phyloP scores from a whole-genome alignment of 2,113 vertebrate genomes.

The Leucosticte australis region DNA sequence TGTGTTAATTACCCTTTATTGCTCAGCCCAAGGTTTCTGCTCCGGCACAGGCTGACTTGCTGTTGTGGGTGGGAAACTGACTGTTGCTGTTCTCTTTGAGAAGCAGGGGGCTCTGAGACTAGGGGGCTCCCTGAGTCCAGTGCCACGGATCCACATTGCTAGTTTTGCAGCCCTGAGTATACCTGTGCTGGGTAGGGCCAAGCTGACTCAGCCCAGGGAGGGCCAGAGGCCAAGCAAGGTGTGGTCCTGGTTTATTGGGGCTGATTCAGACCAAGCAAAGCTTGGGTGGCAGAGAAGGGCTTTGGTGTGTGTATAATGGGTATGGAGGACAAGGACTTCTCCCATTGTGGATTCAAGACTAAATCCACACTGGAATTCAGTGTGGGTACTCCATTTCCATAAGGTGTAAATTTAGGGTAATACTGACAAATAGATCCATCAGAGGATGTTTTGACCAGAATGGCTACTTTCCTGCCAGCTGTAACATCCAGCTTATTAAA shows the following conservation, averaged over 20 bases:
- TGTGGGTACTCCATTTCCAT: background rate
- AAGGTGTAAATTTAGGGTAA: background rate
- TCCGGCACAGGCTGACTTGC: background rate
- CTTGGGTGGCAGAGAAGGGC: background rate
- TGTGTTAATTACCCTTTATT: background rate
- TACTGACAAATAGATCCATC: background rate
- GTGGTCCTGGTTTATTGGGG: no score
- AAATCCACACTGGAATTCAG: background rate
- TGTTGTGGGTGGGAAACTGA: background rate
- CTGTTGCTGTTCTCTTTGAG: background rate
- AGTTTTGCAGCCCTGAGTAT: background rate
- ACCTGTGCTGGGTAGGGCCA: background rate
- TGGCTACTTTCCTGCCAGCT: background rate
- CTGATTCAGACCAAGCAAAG: background rate
- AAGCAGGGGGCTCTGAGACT: background rate
- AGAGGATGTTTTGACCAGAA: background rate
- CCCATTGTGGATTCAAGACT: background rate
- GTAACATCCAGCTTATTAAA: background rate
- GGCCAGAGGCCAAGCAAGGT: background rate
- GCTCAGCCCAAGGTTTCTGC: background rate
- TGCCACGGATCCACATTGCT: rapidly evolving
- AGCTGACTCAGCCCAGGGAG: background rate
- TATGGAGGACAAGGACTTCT: rapidly evolving
- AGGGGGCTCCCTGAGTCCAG: background rate
- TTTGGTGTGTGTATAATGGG: background rate